A percentile compares a stretch with the other conserved stretches of the same genome.
Evolutionary conservation across 2,797 vertebrate genomes (phyloP).

Genomic region (Enoplosus armatus): DNA sequence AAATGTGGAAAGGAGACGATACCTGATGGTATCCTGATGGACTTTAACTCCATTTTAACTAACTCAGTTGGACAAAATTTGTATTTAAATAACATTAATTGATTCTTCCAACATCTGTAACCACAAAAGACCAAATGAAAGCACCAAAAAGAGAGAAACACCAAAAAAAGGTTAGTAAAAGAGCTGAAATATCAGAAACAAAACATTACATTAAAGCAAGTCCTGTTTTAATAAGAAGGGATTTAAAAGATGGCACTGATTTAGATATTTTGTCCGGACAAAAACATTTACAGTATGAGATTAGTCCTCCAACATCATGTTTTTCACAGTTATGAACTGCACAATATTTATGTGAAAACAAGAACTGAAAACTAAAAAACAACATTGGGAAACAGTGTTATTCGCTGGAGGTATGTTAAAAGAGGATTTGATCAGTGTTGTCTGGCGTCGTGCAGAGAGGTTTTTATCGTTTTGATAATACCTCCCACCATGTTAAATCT

Average conservation of each 20-base stretch:
- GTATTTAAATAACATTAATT: background rate
- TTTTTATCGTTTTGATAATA: constrained; percentile 71
- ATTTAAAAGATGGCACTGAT: background rate
- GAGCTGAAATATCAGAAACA: background rate
- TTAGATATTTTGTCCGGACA: background rate
- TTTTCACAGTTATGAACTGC: constrained; percentile 19
- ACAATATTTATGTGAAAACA: constrained; percentile 34
- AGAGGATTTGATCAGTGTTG: constrained; percentile 75
- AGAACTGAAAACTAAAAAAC: constrained; percentile 12
- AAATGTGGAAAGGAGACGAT: background rate
- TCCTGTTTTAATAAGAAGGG: background rate
- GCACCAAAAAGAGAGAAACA: background rate
- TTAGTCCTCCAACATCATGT: constrained; percentile 18
- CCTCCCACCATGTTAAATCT: constrained; percentile 70
- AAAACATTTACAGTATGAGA: background rate
- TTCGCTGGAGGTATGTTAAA: constrained; percentile 58
- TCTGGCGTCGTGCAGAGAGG: constrained; percentile 64
- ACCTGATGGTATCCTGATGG: too few relatives aligned
- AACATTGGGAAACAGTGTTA: constrained; percentile 45
- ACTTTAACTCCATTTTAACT: background rate
- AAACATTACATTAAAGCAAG: constrained; percentile 1
- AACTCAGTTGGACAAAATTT: background rate
- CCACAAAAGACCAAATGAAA: background rate
- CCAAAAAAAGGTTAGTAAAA: background rate
- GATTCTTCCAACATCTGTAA: background rate